Evolutionary conservation across 2,888 invertebrate species (phyloP), one percentile per base, ranked within the genome.

Genomic region (Melinopterus prodromus): DNA sequence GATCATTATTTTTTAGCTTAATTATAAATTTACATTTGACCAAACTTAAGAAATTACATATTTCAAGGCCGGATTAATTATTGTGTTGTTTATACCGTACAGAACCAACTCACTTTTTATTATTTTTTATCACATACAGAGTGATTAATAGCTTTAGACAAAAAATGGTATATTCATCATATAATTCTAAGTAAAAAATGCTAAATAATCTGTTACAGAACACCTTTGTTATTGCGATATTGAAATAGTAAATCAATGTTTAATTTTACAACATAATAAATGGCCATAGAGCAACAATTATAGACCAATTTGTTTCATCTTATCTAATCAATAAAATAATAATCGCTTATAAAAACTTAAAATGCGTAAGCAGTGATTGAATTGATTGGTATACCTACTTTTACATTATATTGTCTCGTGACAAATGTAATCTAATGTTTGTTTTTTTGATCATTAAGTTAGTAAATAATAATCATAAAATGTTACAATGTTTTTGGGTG

Each of bases 1-100:
- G 7, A 53, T 53, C 16, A 16, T 76, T 35, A 76, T 76, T 76
- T 38, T 76, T 53, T 36, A 36, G 15, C n/a, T 14, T 77, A 72
- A 72, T 72, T 72, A n/a, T 16, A 72, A 16, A 72, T 15, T 72
- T 72, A 36, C 0, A 72, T 36, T n/a, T 16, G 16, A 72, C 14
- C 36, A 72, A 14, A 16, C 2, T 2, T 6, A 71, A 9, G 0
- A 71, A 72, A 72, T 72, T 36, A 72, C 15, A 72, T 72, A 14
- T 36, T 0, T 14, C 72, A 72, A 12, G 72, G 36, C 14, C 72
- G 6, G 6, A 72, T 9, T n/a, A 16, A 72, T 6, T 14, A 72
- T 26, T 14, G 14, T 16, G 16, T 26, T 26, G 26, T 26, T 26
- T 26, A 26, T 26, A 26, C 26, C 26, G 26, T 26, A 26, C 26